Evolutionary conservation across 2,113 vertebrate genomes (phyloP), one percentile per base, ranked within the genome.

Genomic region (Lepisosteus oculatus): DNA sequence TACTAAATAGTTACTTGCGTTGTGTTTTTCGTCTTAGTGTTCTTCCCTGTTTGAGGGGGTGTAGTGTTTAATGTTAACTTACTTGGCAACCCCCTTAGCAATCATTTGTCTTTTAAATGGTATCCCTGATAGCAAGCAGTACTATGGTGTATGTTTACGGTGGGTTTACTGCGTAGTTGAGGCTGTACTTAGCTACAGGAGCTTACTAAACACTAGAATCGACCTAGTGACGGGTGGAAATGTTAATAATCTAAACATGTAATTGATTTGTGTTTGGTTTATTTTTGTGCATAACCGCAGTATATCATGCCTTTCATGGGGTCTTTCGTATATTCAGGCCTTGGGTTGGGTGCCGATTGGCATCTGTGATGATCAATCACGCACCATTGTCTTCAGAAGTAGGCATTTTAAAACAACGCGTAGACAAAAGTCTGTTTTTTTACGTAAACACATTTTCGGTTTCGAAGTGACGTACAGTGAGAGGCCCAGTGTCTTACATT

Each of bases 111-210:
- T 15, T 63, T 44, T 64, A 51, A 15, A 42, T 55, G 61, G 47
- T 51, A 9, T 29, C 29, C 42, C 41, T 11, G 63, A 17, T 9
- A 41, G 42, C 61, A 29, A 62, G 42, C 61, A 15, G 8, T 15
- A 62, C 15, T 41, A 4, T 15, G 11, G 61, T 56, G 14, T 55
- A 65, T 43, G 62, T 66, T 17, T 45, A 12, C 44, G 29, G 66
- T 55, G 66, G 65, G 64, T 66, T 73, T 57, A 17, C 65, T 68
- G 54, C 65, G 72, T 56, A 72, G 72, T 67, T 66, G 55, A 17
- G 43, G 17, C 42, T 13, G 8, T 54, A 44, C 12, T 61, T 67
- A 41, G 43, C 64, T 65, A 55, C 8, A 44, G 55, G 55, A 15
- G 3, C 15, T 63, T 29, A 41, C 9, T 63, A 54, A 56, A 68